Base-by-base conservation (phyloP, 2,888 invertebrate species). In the Priocnemis perturbator region DNA sequence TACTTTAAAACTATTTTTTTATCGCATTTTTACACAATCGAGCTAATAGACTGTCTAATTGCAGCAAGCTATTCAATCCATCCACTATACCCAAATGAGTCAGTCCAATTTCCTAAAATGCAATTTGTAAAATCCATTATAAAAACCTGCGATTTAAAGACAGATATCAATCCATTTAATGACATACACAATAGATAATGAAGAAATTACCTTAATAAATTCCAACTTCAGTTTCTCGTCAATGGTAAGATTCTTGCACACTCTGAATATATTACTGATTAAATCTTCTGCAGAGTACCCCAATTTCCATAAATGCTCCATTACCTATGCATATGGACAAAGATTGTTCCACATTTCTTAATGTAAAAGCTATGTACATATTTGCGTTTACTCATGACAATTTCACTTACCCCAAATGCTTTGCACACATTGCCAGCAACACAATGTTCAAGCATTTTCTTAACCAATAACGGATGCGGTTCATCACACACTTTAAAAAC, bases 401-500 rank as follows among this genome's bases (percentile, higher is more conserved):
- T 58, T 56, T 60, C 19, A 20, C 17, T 73, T 78, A 92, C 92
- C 86, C 94, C 95, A 86, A 95, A 97, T 0, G 98, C 96, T 79
- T 94, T 94, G 70, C 95, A 94, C 69, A 98, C 93, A 83, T 98
- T 94, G 52, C 94, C 95, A 63, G 93, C 90, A 0, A 92, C 90
- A 89, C 99, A 99, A 80, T 93, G 92, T 74, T 95, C 93, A 58
- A 99, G 90, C 98, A 99, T 98, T 83, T 95, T 93, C 88, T 96
- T 95, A 59, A 99, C 94, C 1, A 98, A 90, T 87, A 98, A 92
- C 0, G 99, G 99, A 90, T 99, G 99, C 0, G 99, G 99, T 89
- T 99, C 99, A 89, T 99, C 99, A 88, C 99, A 99, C 11, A 99
- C 98, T 92, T 98, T 98, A 88, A 98, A 99, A 20, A 99, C 99